These are phyloP conservation scores for Papilio xuthus DNA, from an alignment of 1,140 invertebrate genomes.

Conservation along the genomic window DNA sequence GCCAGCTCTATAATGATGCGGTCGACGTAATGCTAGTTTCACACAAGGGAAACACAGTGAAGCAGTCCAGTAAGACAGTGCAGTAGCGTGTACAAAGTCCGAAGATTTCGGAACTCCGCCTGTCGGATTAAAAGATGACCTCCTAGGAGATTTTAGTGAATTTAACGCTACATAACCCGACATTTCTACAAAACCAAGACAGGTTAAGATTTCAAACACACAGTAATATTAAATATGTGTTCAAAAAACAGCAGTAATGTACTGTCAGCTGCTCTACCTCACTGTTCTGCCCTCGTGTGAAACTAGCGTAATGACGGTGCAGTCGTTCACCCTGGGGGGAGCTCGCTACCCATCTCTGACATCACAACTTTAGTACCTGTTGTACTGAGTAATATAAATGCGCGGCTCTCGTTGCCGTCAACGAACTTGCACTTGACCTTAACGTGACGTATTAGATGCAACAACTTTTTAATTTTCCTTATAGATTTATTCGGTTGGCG, in stretches of 20 bases:
- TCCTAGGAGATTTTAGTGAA: no score
- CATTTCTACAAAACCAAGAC: no score
- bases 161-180: no score
- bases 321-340: constrained; percentile 63
- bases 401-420: constrained; percentile 29
- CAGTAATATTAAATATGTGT: neutral
- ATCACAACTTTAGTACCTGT: constrained; percentile 37
- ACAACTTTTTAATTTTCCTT: neutral
- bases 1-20: constrained; percentile 58
- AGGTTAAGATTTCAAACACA: no score
- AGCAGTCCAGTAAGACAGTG: neutral
- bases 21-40: constrained; percentile 50
- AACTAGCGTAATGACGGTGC: constrained; percentile 44
- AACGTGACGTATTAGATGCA: constrained; percentile 30
- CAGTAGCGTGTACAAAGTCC: neutral
- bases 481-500: neutral
- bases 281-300: neutral
- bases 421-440: constrained; percentile 36
- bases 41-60: neutral
- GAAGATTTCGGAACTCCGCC: no score
- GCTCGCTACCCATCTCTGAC: constrained; percentile 39
- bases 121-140: no score
- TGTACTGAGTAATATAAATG: constrained; percentile 25
- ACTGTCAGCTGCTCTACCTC: neutral
- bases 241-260: neutral